phyloP scores from a whole-genome alignment of 2,113 vertebrate genomes.

The Tenrec ecaudatus region DNA sequence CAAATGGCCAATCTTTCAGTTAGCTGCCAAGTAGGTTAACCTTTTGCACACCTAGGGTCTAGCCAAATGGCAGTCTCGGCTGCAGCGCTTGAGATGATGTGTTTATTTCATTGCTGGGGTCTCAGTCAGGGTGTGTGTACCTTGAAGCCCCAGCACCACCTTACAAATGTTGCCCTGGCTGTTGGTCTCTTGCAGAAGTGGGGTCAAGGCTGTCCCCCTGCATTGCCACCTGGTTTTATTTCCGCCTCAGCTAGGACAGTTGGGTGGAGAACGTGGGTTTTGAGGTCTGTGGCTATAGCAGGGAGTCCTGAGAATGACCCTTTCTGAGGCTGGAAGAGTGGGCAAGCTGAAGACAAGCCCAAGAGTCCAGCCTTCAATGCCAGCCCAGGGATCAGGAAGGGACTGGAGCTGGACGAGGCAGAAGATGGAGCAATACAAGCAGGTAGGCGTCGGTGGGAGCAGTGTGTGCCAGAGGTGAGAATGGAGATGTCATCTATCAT shows the following conservation, averaged over 20 bases:
- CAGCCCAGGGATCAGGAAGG: neutral
- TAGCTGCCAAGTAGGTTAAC: neutral
- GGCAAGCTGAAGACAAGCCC: neutral
- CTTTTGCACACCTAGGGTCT: neutral
- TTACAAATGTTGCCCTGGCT: neutral
- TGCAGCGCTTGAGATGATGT: neutral
- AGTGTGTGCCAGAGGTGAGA: too few relatives aligned
- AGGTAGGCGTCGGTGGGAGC: neutral
- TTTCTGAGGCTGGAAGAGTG: neutral
- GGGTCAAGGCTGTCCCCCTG: neutral
- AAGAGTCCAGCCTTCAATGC: too few relatives aligned
- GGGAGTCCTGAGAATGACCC: neutral
- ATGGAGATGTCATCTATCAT: neutral
- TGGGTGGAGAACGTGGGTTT: too few relatives aligned
- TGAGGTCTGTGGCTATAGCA: too few relatives aligned
- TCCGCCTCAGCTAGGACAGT: neutral
- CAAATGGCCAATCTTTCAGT: neutral
- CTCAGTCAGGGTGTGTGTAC: rapidly evolving
- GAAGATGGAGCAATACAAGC: neutral
- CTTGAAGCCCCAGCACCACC: too few relatives aligned
- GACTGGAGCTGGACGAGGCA: neutral
- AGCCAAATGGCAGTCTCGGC: neutral
- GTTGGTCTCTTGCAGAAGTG: neutral
- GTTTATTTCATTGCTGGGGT: neutral
- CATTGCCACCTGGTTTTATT: neutral